Evolutionary conservation across 2,888 invertebrate genomes (phyloP).

Genomic region (Girardia tigrina): DNA sequence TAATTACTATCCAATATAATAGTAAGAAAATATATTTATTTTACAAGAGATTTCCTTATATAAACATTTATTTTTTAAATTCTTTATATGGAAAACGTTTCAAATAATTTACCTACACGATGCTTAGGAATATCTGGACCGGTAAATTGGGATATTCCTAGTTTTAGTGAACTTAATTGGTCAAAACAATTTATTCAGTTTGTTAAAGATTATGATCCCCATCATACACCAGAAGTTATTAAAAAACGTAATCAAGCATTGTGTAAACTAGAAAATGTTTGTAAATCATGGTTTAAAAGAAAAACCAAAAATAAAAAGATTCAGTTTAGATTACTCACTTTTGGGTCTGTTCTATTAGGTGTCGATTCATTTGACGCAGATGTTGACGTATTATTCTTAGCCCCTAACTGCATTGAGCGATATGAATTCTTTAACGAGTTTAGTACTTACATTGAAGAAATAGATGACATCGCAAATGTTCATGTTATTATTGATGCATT

Average conservation of each 20-base stretch:
- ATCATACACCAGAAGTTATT: slow-evolving; percentile 11
- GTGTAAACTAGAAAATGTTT: not conserved
- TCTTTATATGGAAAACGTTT: no score
- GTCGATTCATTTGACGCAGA: slow-evolving; percentile 81
- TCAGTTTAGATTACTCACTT: slow-evolving; percentile 87
- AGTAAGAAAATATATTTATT: no score
- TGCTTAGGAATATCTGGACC: slow-evolving; percentile 24
- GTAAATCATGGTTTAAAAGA: not conserved
- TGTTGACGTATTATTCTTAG: slow-evolving; percentile 93
- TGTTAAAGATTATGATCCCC: not conserved
- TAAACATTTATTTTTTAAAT: no score
- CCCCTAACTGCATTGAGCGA: slow-evolving; percentile 81
- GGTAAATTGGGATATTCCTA: not conserved
- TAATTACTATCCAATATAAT: no score
- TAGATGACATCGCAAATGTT: slow-evolving; percentile 66
- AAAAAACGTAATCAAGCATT: not conserved
- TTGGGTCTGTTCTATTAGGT: slow-evolving; percentile 77
- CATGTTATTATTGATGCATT: slow-evolving; percentile 90
- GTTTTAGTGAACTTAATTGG: slow-evolving; percentile 1
- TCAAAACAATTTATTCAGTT: not conserved
- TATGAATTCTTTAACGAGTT: slow-evolving; percentile 85
- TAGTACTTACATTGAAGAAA: slow-evolving; percentile 71
- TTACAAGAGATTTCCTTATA: no score
- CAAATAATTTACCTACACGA: not conserved
- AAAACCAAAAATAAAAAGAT: not conserved